These are phyloP conservation scores for Enteromius anoplus DNA, from an alignment of 2,797 vertebrate genomes.

Conservation along the genomic window DNA sequence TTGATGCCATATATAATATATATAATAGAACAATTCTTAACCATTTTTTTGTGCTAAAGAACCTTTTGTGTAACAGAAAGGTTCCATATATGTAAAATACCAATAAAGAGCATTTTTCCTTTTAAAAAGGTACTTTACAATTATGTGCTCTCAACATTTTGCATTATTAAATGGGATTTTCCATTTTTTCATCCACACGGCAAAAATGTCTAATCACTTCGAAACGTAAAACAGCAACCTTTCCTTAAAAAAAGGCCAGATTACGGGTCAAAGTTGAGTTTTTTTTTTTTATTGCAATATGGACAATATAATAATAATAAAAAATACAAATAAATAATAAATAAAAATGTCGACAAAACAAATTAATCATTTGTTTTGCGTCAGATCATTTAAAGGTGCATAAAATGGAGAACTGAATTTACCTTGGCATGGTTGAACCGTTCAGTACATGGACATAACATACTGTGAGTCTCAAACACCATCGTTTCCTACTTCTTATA, in stretches of 20 bases:
- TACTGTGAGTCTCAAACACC: too few species aligned
- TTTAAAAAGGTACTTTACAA: neutral
- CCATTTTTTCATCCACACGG: neutral
- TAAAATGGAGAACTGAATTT: too few species aligned
- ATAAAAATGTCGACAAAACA: too few species aligned
- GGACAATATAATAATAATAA: neutral
- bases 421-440: too few species aligned
- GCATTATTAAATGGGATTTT: neutral
- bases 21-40: neutral
- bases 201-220: neutral
- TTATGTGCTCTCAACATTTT: neutral
- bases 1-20: neutral
- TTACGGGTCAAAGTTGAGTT: neutral
- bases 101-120: neutral
- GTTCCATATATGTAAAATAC: neutral
- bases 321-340: too few species aligned
- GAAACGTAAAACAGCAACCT: neutral
- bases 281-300: neutral
- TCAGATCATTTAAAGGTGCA: neutral
- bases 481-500: too few species aligned
- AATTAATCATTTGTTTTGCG: neutral
- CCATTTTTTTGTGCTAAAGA: neutral
- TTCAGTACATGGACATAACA: too few species aligned
- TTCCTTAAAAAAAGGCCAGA: too few species aligned
- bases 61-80: neutral